phyloP scores from a whole-genome alignment of 1,140 invertebrate genomes.

The Zaprionus taronus region DNA sequence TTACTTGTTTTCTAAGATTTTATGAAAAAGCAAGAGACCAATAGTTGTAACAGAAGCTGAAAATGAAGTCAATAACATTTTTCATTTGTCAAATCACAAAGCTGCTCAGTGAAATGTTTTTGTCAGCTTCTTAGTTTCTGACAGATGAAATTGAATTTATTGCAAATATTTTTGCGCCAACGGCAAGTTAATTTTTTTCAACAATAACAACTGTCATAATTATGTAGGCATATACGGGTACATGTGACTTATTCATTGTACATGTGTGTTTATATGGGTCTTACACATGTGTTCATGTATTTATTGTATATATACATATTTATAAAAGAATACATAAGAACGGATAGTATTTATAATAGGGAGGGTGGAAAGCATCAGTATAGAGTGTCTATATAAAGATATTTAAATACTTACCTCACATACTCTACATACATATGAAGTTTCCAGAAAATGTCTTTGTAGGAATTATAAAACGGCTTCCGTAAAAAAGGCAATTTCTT shows the following conservation, averaged over 20 bases:
- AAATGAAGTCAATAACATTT: constrained; percentile 61
- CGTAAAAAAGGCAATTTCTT: no score
- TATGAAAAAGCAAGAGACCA: no score
- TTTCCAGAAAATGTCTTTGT: no score
- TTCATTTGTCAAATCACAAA: constrained; percentile 60
- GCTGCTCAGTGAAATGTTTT: constrained; percentile 16
- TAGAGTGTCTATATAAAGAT: no score
- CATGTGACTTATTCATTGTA: background rate
- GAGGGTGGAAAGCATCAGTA: no score
- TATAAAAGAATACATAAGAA: background rate
- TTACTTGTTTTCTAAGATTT: background rate
- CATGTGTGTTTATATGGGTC: background rate
- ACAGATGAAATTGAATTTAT: constrained; percentile 62
- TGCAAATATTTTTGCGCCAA: constrained; percentile 73
- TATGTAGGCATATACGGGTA: background rate
- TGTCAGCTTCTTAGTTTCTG: constrained; percentile 29
- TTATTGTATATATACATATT: background rate
- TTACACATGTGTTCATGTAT: no score
- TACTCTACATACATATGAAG: no score
- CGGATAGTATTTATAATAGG: no score
- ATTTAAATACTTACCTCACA: no score
- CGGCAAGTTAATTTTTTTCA: constrained; percentile 35
- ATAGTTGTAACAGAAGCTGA: constrained; percentile 1
- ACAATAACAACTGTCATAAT: background rate
- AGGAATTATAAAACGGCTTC: no score